phyloP scores from a whole-genome alignment of 2,797 vertebrate species.

The Chaetophractus vellerosus region DNA sequence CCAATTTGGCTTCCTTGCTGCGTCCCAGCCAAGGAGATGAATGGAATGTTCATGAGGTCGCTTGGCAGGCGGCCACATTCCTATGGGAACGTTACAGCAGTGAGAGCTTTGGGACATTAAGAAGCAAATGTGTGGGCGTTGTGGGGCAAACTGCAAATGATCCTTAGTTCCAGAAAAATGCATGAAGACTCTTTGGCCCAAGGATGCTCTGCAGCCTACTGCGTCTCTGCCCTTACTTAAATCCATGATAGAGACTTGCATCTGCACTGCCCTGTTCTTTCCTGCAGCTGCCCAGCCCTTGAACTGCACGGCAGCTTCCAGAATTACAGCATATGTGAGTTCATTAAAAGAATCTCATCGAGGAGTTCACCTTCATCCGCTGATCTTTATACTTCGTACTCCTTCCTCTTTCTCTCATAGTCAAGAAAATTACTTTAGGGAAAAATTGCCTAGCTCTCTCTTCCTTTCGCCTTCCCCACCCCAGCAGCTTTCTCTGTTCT shows the following conservation, averaged over 20 bases:
- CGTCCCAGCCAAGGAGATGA: slow-evolving; percentile 91
- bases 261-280: slow-evolving; percentile 16
- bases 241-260: slow-evolving; percentile 67
- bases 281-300: slow-evolving; percentile 76
- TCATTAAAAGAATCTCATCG: slow-evolving; percentile 82
- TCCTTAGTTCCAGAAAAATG: slow-evolving; percentile 87
- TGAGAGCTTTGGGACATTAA: slow-evolving; percentile 88
- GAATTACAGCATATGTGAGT: slow-evolving; percentile 74
- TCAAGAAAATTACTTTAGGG: slow-evolving; percentile 58
- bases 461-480: background rate
- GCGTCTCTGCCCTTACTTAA: slow-evolving; percentile 70
- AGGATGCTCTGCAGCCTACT: slow-evolving; percentile 78
- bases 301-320: slow-evolving; percentile 74
- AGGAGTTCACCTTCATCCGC: slow-evolving; percentile 72
- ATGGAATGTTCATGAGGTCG: slow-evolving; percentile 92
- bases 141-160: slow-evolving; percentile 88
- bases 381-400: background rate
- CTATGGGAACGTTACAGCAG: slow-evolving; percentile 91
- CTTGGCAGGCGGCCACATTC: slow-evolving; percentile 92
- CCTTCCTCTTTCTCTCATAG: slow-evolving; percentile 55
- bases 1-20: slow-evolving; percentile 89
- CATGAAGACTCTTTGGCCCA: slow-evolving; percentile 75
- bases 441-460: background rate
- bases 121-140: slow-evolving; percentile 89
- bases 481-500: background rate